Conservation (phyloP, 2,113 vertebrate species). For the Xiphias gladius region DNA sequence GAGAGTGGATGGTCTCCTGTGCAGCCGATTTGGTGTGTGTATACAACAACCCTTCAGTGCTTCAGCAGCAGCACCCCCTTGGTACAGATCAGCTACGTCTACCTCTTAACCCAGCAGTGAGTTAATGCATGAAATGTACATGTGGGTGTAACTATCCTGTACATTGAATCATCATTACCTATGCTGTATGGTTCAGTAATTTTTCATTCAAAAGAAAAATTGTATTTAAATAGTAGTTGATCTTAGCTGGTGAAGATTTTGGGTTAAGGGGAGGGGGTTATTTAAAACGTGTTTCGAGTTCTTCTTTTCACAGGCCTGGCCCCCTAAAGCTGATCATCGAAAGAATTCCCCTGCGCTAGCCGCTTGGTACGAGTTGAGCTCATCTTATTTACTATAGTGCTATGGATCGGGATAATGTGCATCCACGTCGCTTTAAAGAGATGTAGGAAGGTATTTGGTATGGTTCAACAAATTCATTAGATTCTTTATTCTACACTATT, state of each 20-base stretch:
- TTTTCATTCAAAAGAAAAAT: not conserved
- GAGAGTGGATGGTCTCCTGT: slow-evolving; percentile 73
- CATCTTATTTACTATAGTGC: slow-evolving; percentile 65
- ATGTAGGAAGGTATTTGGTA: slow-evolving; percentile 81
- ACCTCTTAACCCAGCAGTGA: slow-evolving; percentile 79
- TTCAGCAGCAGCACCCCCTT: slow-evolving; percentile 53
- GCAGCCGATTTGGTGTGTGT: slow-evolving; percentile 62
- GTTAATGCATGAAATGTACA: slow-evolving; percentile 81
- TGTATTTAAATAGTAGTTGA: slow-evolving; percentile 8
- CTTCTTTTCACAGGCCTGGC: slow-evolving; percentile 83
- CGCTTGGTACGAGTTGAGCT: slow-evolving; percentile 61
- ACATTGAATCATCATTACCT: slow-evolving; percentile 43
- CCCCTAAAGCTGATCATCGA: slow-evolving; percentile 70
- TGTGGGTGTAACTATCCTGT: slow-evolving; percentile 80
- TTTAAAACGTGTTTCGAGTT: slow-evolving; percentile 81
- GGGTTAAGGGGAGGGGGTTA: slow-evolving; percentile 52
- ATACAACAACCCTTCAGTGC: slow-evolving; percentile 57
- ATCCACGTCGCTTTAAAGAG: slow-evolving; percentile 63
- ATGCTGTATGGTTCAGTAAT: slow-evolving; percentile 27
- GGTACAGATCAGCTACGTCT: slow-evolving; percentile 74
- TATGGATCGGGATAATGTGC: slow-evolving; percentile 69
- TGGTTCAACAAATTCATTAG: slow-evolving; percentile 40
- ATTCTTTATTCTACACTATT: slow-evolving; percentile 1
- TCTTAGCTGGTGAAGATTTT: slow-evolving; percentile 8
- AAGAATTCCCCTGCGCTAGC: slow-evolving; percentile 68